Percentiles rank a stretch among this genome's conserved stretches.
Conservation (phyloP, 2,797 vertebrate species). For the Sebastes baramenuke region DNA sequence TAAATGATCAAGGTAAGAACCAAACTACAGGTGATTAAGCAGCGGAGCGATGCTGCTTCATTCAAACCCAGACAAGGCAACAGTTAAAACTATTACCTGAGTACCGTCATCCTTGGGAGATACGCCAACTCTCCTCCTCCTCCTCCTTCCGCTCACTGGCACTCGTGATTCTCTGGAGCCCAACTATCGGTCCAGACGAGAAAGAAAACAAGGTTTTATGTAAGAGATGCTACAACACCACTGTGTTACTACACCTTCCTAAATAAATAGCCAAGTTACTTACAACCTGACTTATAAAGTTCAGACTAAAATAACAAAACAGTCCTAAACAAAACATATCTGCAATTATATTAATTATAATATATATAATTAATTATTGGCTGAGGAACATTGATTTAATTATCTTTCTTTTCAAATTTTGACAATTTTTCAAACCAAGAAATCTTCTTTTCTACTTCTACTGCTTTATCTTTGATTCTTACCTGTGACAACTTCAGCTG, state of each 20-base stretch:
- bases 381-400: background rate
- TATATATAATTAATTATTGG: too few relatives aligned
- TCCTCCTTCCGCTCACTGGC: conserved; percentile 61
- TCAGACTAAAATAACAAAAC: background rate
- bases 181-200: conserved; percentile 44
- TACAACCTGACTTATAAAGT: background rate
- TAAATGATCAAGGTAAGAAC: background rate
- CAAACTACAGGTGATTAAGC: background rate
- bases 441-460: background rate
- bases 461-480: conserved; percentile 6
- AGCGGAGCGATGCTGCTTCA: background rate
- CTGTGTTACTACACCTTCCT: background rate
- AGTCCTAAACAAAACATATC: background rate
- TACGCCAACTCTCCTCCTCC: conserved; percentile 53
- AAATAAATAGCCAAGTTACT: background rate
- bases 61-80: background rate
- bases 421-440: background rate
- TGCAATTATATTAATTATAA: background rate
- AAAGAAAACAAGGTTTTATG: background rate
- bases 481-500: conserved; percentile 85
- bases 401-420: background rate
- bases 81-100: conserved; percentile 66
- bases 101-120: conserved; percentile 49
- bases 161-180: conserved; percentile 58
- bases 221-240: background rate